Conservation (phyloP, 2,797 vertebrate species). For the Rhynchotus rufescens region DNA sequence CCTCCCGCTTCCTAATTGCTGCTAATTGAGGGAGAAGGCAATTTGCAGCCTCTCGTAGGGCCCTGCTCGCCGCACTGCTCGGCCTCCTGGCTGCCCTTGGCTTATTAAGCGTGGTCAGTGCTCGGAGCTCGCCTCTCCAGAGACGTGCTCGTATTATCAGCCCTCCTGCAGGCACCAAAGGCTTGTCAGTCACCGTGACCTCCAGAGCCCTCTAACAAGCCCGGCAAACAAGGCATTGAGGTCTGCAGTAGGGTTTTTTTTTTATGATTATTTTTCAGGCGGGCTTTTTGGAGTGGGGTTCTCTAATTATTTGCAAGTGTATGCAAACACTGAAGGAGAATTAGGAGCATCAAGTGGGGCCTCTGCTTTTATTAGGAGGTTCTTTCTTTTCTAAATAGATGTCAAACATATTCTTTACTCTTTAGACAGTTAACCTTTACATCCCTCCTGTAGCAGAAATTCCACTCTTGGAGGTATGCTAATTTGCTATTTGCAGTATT, state of each 20-base stretch:
- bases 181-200: slow-evolving; percentile 82
- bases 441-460: slow-evolving; percentile 76
- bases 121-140: slow-evolving; percentile 57
- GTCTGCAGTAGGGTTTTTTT: slow-evolving; percentile 61
- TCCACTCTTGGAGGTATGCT: slow-evolving; percentile 71
- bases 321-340: slow-evolving; percentile 81
- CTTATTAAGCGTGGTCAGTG: slow-evolving; percentile 70
- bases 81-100: slow-evolving; percentile 28
- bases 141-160: slow-evolving; percentile 70
- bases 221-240: slow-evolving; percentile 79
- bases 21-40: slow-evolving; percentile 72
- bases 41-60: slow-evolving; percentile 58
- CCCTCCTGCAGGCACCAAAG: slow-evolving; percentile 67
- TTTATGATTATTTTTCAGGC: slow-evolving; percentile 35
- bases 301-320: slow-evolving; percentile 81
- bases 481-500: slow-evolving; percentile 79
- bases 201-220: slow-evolving; percentile 78
- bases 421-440: slow-evolving; percentile 83
- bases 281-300: slow-evolving; percentile 67
- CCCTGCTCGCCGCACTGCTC: slow-evolving; percentile 68
- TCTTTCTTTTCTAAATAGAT: slow-evolving; percentile 80
- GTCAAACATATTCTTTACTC: slow-evolving; percentile 79
- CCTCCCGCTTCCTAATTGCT: slow-evolving; percentile 63
- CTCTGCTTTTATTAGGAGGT: slow-evolving; percentile 79
- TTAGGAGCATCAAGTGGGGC: slow-evolving; percentile 77